Base-by-base conservation (phyloP, 2,888 invertebrate genomes). In the Mylabris sibirica region DNA sequence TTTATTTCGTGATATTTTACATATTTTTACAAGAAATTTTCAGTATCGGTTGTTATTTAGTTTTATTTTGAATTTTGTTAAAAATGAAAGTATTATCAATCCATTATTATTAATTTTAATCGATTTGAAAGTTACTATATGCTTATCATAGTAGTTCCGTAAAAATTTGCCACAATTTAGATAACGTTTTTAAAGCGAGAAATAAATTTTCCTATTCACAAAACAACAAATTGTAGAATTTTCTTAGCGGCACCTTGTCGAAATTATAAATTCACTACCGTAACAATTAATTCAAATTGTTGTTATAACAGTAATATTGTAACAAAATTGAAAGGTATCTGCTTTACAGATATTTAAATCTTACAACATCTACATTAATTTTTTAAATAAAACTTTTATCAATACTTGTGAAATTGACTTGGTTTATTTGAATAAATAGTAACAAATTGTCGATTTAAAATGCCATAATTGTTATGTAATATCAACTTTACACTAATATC, bases 51-150 rank as follows among this genome's bases (percentile, higher is more conserved):
- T 30, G 30, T 30, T 5, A 49, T 3, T 49, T 49, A 6, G 49
- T 17, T 49, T 17, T 20, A 49, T 20, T 49, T 49, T 17, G 9
- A 9, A 20, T 49, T 2, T 6, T 11, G 2, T 11, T 11, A 20
- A 53, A 53, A 53, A 53, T 22, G 49, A 53, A 53, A 53, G 49
- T 53, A 22, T 53, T 22, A 53, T 53, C 49, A 22, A 53, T 53
- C 20, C 20, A 20, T 53, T 14, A 14, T 4, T 35, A 35, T 35
- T 35, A 35, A 17, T 44, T 8, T 17, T 1, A 17, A 53, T 53
- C 20, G 20, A 53, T 53, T 53, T 22, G 22, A 53, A 53, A 53
- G 49, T 22, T 53, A n/a, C n/a, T n/a, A n/a, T n/a, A n/a, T n/a
- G 49, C 22, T 53, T 53, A n/a, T n/a, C n/a, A n/a, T n/a, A n/a